These are phyloP conservation scores for Brachionus plicatilis DNA, from an alignment of 1,140 invertebrate genomes.

Conservation along the genomic window DNA sequence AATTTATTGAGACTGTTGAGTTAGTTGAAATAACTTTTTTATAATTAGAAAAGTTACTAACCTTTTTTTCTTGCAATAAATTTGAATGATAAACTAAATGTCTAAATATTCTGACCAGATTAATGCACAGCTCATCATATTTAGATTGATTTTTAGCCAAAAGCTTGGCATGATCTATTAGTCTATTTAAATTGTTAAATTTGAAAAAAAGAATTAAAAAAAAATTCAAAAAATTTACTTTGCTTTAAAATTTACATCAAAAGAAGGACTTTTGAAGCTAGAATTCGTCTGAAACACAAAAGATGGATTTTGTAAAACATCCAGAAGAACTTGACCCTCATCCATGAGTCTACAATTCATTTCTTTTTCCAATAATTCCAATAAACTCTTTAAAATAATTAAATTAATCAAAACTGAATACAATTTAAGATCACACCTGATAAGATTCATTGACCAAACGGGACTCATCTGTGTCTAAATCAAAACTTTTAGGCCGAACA, in stretches of 20 bases:
- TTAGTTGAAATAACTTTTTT: too few species aligned
- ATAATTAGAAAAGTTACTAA: neutral
- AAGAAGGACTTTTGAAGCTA: neutral
- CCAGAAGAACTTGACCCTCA: slow-evolving; percentile 88
- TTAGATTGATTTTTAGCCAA: neutral
- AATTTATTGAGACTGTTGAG: too few species aligned
- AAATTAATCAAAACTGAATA: neutral
- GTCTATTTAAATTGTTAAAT: neutral
- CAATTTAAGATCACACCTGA: slow-evolving; percentile 53
- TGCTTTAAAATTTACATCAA: neutral
- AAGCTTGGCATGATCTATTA: slow-evolving; percentile 4
- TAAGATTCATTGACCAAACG: slow-evolving; percentile 39
- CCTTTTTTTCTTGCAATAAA: neutral
- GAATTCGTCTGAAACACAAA: neutral
- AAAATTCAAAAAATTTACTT: neutral
- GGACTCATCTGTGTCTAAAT: neutral
- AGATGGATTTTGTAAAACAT: slow-evolving; percentile 83
- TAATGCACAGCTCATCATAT: slow-evolving; percentile 27
- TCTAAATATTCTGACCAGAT: slow-evolving; percentile 30
- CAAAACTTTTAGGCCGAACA: neutral
- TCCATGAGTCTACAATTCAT: slow-evolving; percentile 86
- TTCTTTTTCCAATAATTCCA: slow-evolving; percentile 79
- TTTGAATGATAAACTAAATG: neutral
- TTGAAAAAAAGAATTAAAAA: neutral
- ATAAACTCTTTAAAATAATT: slow-evolving; percentile 66